These are phyloP conservation scores for Holcopasites calliopsidis DNA, from an alignment of 1,140 invertebrate genomes.

Conservation along the genomic window DNA sequence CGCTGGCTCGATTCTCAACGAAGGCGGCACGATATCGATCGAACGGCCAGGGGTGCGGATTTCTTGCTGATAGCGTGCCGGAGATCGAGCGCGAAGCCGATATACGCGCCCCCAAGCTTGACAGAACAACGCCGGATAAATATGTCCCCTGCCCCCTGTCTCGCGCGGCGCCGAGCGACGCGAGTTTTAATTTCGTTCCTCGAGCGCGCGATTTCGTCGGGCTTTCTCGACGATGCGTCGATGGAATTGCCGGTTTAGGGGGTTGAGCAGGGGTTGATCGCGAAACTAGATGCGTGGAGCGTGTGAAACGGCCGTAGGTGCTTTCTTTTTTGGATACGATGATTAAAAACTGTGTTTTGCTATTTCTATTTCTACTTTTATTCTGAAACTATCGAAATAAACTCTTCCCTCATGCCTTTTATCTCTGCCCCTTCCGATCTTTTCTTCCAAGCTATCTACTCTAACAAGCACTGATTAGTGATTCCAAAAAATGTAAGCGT, in stretches of 20 bases:
- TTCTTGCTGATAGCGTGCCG: conserved; percentile 29
- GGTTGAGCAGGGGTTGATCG: background rate
- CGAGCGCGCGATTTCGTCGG: conserved; percentile 14
- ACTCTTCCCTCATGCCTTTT: too few relatives aligned
- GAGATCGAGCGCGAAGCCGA: conserved; percentile 24
- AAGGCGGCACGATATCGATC: background rate
- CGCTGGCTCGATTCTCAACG: background rate
- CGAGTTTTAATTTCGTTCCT: conserved; percentile 51
- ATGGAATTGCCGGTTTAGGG: background rate
- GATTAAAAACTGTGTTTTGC: too few relatives aligned
- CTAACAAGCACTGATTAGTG: too few relatives aligned
- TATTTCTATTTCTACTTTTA: too few relatives aligned
- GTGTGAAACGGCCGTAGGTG: background rate
- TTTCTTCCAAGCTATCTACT: too few relatives aligned
- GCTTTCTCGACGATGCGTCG: background rate
- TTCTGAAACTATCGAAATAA: too few relatives aligned
- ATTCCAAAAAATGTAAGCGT: too few relatives aligned
- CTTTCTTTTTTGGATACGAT: too few relatives aligned
- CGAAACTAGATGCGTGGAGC: background rate
- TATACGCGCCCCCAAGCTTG: background rate
- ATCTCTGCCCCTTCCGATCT: too few relatives aligned
- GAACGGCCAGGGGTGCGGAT: conserved; percentile 12
- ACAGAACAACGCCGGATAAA: background rate
- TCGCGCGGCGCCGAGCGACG: background rate
- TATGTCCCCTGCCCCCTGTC: background rate